Base-by-base conservation (phyloP, 2,888 invertebrate genomes). In the Silvanus unidentatus region DNA sequence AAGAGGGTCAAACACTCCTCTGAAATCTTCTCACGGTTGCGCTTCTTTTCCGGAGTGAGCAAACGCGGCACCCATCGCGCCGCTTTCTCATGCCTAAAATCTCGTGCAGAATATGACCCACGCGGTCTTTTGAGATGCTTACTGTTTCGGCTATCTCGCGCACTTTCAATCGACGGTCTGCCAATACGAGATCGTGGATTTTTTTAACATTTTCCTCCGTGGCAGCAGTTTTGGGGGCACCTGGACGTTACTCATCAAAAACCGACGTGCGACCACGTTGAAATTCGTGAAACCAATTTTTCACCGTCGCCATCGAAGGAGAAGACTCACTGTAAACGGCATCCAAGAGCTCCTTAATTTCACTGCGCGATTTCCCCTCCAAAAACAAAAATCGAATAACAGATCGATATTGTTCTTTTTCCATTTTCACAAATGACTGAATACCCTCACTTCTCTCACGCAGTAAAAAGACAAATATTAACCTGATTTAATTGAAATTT, bases 1-100 rank as follows among this genome's bases (percentile, higher is more conserved):
- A 48, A 47, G 22, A 49, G 39, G 36, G 40, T 35, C 44, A 45
- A 49, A 48, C 42, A 49, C 39, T 49, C 29, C 42, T 49, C 12
- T 28, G 40, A 49, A 49, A 16, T 40, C 12, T 13, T 43, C 42
- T 32, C 40, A 47, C 46, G 44, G 32, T 43, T 42, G 34, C 44
- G 45, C 47, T 45, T 45, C 3, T 34, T 45, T 32, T 46, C 29
- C 16, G 27, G 8, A 16, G 3, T 61, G 52, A 59, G 58, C 46
- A 63, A 59, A 55, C 56, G 63, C 54, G 63, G 64, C 58, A 67
- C 60, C 64, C 63, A 65, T 58, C 62, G 42, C 39, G 59, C 62
- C 38, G 49, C 57, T 65, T 64, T 55, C 45, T 60, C 58, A 62
- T 58, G 44, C 50, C 54, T 51, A 60, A 62, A 44, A 47, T 42